Base-by-base conservation (phyloP, 2,797 vertebrate genomes). In the Myotis vivesi region DNA sequence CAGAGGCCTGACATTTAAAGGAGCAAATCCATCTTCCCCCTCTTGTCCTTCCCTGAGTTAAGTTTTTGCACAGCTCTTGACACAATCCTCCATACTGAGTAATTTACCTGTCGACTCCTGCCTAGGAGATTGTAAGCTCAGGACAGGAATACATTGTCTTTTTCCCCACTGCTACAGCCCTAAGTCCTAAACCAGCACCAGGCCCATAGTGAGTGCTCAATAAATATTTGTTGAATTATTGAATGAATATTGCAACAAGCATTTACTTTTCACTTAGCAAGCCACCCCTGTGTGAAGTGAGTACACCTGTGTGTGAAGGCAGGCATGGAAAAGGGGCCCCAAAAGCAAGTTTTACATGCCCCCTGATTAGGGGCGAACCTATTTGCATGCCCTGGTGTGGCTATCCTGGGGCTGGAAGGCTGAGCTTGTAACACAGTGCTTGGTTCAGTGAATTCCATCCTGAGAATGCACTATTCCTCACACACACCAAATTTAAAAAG, bases 311-410 rank as follows among this genome's bases (percentile, higher is more conserved):
- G 72, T 41, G 19, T 57, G 55, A 44, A 55, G 28, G 33, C 30
- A n/a, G 25, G 53, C 3, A 10, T 10, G 7, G 69, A 46, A 71
- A 41, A 76, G 33, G 36, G 41, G 17, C 28, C 68, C 7, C 3
- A 15, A 49, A 76, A 12, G 16, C 19, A 15, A 69, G 23, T 6
- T 46, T 44, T 11, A 1, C 12, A 19, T 64, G 22, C 71, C 22
- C 25, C 55, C 8, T 8, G 15, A 6, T 55, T 15, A 38, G 57
- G 8, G 2, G 25, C 0, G 0, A 55, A 22, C 15, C 0, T 3
- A 5, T 33, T 22, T 44, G 16, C 19, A 22, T 77, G 44, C 33
- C 76, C 2, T 6, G 0, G 4, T 36, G 6, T 30, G 64, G 38
- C 59, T 86, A 4, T 23, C 9, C 0, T 0, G 0, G 36, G 11